Base-by-base conservation (phyloP, 2,888 invertebrate genomes). In the Sicus ferrugineus region DNA sequence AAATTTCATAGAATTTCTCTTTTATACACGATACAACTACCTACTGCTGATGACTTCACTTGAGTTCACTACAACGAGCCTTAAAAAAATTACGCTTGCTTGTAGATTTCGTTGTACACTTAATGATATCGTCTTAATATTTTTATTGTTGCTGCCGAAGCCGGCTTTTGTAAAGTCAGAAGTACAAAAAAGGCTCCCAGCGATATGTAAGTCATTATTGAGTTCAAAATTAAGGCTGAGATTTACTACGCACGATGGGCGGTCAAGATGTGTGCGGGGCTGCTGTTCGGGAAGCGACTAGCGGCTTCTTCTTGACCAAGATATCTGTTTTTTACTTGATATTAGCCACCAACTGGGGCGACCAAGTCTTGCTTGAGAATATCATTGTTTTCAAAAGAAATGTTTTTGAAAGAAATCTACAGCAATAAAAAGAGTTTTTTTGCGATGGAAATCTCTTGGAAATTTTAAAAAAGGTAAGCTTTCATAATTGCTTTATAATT, bases 1-100 rank as follows among this genome's bases (percentile, higher is more conserved):
- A 67, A 59, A 67, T 28, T 67, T 59, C 67, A 58, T 59, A 59
- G 67, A 67, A 67, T 66, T 66, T 54, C 42, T 14, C 0, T 46
- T 66, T 66, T 58, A 28, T 46, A 14, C 26, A 19, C 16, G n/a
- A 28, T 52, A 16, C 30, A 52, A 38, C 28, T 28, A 59, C 14
- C 7, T 28, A 67, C 58, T 59, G 58, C 46, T 67, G 58, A 48
- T 59, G 59, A 67, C 48, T 67, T 58, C 67, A 59, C 58, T 38
- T 16, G 38, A 54, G n/a, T n/a, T n/a, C n/a, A n/a, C n/a, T n/a
- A n/a, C n/a, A 21, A 38, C 16, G 46, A 21, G 7, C 46, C 6
- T 16, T 9, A 16, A 50, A 19, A 63, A 46, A 14, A 42, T 62
- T 30, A 31, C 23, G 30, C 28, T 50, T 64, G 30, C 11, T 62